Evolutionary conservation across 2,797 vertebrate species (phyloP).

Genomic region (Takifugu rubripes): DNA sequence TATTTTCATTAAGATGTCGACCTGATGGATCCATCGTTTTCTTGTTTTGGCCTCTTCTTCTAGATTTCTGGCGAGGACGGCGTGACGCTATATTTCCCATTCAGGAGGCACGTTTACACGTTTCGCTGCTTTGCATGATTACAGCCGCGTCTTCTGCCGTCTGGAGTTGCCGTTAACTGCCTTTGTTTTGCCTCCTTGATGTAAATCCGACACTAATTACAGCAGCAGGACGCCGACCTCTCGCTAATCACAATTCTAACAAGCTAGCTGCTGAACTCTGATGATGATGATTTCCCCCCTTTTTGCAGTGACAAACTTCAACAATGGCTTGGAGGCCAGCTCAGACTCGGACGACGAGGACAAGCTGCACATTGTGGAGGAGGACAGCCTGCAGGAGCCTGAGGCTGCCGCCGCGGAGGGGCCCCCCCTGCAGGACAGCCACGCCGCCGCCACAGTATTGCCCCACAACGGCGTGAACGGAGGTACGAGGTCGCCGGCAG

Average conservation of each 20-base stretch:
- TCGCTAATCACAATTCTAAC: not conserved
- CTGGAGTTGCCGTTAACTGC: conserved; percentile 12
- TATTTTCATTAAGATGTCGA: too few relatives aligned
- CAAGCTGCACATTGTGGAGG: conserved; percentile 98
- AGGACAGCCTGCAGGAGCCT: conserved; percentile 87
- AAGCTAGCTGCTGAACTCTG: not conserved
- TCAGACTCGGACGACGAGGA: conserved; percentile 98
- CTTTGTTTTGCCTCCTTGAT: conserved; percentile 14
- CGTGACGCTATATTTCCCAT: too few relatives aligned
- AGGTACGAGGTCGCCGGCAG: conserved; percentile 53
- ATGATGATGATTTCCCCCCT: not conserved
- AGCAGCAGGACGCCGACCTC: conserved; percentile 6
- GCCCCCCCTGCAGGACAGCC: conserved; percentile 52
- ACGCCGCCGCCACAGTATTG: conserved; percentile 76
- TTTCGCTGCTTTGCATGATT: conserved; percentile 1
- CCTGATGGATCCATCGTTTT: too few relatives aligned
- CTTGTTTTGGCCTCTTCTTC: too few relatives aligned
- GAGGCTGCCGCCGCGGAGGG: conserved; percentile 63
- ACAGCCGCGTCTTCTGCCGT: conserved; percentile 2
- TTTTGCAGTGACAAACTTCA: conserved; percentile 88
- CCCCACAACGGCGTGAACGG: conserved; percentile 83
- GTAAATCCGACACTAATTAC: conserved; percentile 29
- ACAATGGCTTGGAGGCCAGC: conserved; percentile 91
- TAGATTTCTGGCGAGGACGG: too few relatives aligned
- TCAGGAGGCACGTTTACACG: too few relatives aligned